Percentiles rank a stretch among this genome's conserved stretches.
Evolutionary conservation across 1,140 invertebrate genomes (phyloP).

Genomic region (Venustaconcha ellipsiformis): DNA sequence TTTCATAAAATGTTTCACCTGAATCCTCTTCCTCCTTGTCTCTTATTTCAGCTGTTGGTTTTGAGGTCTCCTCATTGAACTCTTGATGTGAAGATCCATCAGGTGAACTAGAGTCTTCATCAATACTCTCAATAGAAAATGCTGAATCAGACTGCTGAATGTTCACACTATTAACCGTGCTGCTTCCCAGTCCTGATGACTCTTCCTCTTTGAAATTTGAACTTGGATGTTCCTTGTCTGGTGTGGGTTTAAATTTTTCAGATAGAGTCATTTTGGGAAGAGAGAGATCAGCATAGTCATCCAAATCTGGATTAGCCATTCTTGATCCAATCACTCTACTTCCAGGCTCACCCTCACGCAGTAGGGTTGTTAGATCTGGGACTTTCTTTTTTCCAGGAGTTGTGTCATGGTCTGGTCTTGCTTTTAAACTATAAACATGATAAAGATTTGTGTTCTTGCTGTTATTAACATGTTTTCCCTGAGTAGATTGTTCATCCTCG

Average conservation of each 20-base stretch:
- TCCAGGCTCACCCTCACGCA: conserved; percentile 24
- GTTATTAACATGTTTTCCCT: too few species aligned
- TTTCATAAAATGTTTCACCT: conserved; percentile 22
- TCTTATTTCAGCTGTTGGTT: not conserved
- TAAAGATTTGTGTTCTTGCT: too few species aligned
- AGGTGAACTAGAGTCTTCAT: conserved; percentile 20
- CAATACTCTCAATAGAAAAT: conserved; percentile 27
- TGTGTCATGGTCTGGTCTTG: too few species aligned
- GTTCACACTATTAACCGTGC: conserved; percentile 15
- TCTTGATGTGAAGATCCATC: conserved; percentile 15
- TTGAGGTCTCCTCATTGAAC: not conserved
- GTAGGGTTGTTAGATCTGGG: conserved; percentile 12
- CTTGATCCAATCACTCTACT: conserved; percentile 28
- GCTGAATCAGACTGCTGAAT: conserved; percentile 26
- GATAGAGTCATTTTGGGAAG: conserved; percentile 1
- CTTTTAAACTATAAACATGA: too few species aligned
- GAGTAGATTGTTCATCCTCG: too few species aligned
- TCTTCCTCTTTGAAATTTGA: too few species aligned
- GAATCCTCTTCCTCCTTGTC: not conserved
- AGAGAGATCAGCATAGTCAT: conserved; percentile 30
- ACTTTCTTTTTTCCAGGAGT: too few species aligned
- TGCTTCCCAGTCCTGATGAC: too few species aligned
- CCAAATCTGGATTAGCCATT: conserved; percentile 28
- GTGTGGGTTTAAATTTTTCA: too few species aligned
- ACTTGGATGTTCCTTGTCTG: too few species aligned